phyloP scores from a whole-genome alignment of 1,140 invertebrate genomes.

The Calliopsis andreniformis region DNA sequence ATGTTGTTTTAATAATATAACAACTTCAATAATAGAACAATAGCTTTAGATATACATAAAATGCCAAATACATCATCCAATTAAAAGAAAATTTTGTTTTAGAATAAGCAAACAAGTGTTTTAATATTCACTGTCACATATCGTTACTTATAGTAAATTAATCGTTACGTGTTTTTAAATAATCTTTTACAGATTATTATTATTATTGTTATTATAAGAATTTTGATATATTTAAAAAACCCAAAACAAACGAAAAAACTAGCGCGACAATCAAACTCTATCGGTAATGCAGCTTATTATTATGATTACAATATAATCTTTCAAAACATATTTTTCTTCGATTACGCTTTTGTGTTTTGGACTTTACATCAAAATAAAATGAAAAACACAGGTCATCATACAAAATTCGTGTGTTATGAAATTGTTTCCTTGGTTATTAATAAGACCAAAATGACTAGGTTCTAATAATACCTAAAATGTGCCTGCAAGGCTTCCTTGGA shows the following conservation, averaged over 20 bases:
- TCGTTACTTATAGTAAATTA: too few relatives aligned
- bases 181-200: not conserved
- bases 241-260: not conserved
- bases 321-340: slow-evolving; percentile 8
- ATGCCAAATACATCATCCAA: too few relatives aligned
- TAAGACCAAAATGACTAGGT: slow-evolving; percentile 21
- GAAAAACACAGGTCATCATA: not conserved
- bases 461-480: slow-evolving; percentile 79
- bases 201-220: too few relatives aligned
- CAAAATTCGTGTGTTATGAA: slow-evolving; percentile 11
- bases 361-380: not conserved
- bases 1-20: too few relatives aligned
- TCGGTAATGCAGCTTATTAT: slow-evolving; percentile 31
- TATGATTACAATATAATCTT: slow-evolving; percentile 8
- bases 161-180: too few relatives aligned
- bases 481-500: slow-evolving; percentile 81
- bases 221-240: not conserved
- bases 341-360: not conserved
- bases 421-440: slow-evolving; percentile 16
- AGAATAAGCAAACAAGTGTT: not conserved
- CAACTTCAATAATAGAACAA: too few relatives aligned
- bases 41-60: too few relatives aligned
- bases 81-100: not conserved
- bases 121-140: too few relatives aligned
- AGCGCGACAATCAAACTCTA: slow-evolving; percentile 37